Evolutionary conservation across 2,113 vertebrate species (phyloP), one percentile per base, ranked within the genome.

Genomic region (Coracopsis vasa): DNA sequence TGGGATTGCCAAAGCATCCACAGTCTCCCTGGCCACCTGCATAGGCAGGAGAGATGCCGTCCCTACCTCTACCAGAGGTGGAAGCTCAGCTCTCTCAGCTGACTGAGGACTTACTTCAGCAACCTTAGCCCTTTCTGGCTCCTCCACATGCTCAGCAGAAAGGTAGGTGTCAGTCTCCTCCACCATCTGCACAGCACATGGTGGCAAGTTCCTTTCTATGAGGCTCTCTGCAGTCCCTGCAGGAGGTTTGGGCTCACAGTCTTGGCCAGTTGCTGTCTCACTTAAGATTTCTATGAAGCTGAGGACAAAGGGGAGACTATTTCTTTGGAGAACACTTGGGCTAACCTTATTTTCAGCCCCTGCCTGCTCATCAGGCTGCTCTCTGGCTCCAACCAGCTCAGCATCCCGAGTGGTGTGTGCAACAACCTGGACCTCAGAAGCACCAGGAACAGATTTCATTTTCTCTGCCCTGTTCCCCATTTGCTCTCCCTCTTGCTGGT

Each of bases 161-260:
- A 8, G 20, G 4, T 11, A 15, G 31, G 21, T 17, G 28, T 37
- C 61, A 0, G 21, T 29, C 31, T 88, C 31, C 73, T 54, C 45
- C 33, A 15, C 25, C 67, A 33, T 5, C 72, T 45, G 45, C 35
- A 13, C 51, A 23, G 74, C 42, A 37, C 12, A 4, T 1, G 17
- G 42, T 0, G 17, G 37, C 35, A 20, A 0, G 1, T 21, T 56
- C 35, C 41, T 60, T 56, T 13, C 65, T 3, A 0, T 0, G 2
- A 31, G 7, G 4, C 8, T 11, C 35, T 18, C 69, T 7, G 5
- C 7, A 3, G 15, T 13, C 42, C n/a, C 80, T 23, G 13, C 61
- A 61, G 39, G 33, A 73, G n/a, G 20, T 7, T 50, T 28, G 12
- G 39, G 6, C 73, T 16, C 81, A 33, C 29, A 45, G 44, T 16